Conservation (phyloP, 64 coral and sea anemone genomes). For the Trachythela sp. region DNA sequence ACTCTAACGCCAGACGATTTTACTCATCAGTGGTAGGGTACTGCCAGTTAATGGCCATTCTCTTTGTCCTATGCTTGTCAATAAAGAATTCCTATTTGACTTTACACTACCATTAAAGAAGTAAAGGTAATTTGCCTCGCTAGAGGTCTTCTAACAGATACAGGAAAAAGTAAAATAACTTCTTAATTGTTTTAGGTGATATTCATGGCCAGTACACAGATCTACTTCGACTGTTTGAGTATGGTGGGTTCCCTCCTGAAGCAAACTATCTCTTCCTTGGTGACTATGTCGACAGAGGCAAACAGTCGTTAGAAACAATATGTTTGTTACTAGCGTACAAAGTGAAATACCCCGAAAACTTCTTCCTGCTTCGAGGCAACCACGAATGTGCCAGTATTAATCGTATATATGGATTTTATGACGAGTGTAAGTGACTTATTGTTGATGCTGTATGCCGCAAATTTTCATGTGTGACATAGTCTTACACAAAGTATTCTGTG, state of each 20-base stretch:
- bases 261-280: slow-evolving; percentile 97
- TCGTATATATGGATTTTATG: slow-evolving; percentile 99
- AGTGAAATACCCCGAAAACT: slow-evolving; percentile 99
- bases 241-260: slow-evolving; percentile 97
- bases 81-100: no score
- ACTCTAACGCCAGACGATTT: no score
- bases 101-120: background rate
- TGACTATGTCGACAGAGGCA: slow-evolving; percentile 97
- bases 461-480: background rate
- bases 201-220: slow-evolving; percentile 99
- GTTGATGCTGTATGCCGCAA: background rate
- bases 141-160: no score
- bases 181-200: slow-evolving; percentile 90
- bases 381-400: slow-evolving; percentile 99
- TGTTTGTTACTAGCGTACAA: slow-evolving; percentile 94
- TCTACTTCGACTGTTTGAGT: slow-evolving; percentile 92
- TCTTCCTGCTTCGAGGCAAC: slow-evolving; percentile 97
- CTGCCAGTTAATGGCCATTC: no score
- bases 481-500: background rate
- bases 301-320: slow-evolving; percentile 95
- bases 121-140: no score
- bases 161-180: no score
- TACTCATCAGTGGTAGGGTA: no score
- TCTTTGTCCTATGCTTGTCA: no score
- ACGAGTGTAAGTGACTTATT: slow-evolving; percentile 74